Percentiles rank a stretch among this genome's conserved stretches.
Conservation (phyloP, 2,797 vertebrate species). For the Florisuga fusca region DNA sequence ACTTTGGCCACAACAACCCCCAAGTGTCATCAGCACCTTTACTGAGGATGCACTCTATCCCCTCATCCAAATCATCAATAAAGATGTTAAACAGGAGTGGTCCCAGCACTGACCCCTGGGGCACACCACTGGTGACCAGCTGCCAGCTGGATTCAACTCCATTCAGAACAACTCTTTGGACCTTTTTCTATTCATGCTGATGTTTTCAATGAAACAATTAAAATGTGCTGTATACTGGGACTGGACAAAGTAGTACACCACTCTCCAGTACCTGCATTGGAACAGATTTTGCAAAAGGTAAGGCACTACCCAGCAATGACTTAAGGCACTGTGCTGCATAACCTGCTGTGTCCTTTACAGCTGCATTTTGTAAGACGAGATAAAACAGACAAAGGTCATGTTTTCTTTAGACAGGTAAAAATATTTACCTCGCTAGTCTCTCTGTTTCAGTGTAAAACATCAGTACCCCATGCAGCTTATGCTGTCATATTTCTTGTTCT, state of each 20-base stretch:
- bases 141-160: no score
- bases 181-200: neutral
- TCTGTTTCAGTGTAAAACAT: neutral
- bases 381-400: neutral
- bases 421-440: neutral
- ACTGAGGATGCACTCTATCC: no score
- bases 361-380: neutral
- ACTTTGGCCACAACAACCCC: no score
- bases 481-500: neutral
- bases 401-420: neutral
- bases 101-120: no score
- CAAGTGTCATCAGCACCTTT: no score
- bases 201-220: slow-evolving; percentile 26
- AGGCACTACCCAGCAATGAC: neutral
- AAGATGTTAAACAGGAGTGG: no score
- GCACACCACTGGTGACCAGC: no score
- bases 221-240: neutral
- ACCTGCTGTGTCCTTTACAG: neutral
- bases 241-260: neutral
- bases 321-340: neutral
- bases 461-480: neutral
- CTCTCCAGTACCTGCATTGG: neutral
- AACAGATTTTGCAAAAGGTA: neutral
- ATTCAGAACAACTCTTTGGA: no score
- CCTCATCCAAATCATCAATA: no score